phyloP scores from a whole-genome alignment of 1,140 invertebrate genomes.

The Oppia nitens region DNA sequence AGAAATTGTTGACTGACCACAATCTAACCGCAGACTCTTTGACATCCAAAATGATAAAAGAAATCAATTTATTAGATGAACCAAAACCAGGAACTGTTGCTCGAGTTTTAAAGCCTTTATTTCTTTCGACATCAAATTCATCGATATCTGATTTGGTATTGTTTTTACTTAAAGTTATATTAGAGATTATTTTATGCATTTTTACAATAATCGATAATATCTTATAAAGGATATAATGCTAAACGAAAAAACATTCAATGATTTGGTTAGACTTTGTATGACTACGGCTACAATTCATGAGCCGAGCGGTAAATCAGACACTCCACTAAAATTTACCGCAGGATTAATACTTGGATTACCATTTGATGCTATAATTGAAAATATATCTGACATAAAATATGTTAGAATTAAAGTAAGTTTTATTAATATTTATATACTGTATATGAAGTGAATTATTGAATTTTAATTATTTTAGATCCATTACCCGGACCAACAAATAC shows the following conservation, averaged over 20 bases:
- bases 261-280: conserved; percentile 14
- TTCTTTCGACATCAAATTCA: conserved; percentile 34
- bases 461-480: conserved; percentile 40
- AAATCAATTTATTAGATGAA: conserved; percentile 55
- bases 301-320: conserved; percentile 61
- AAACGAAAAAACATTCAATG: conserved; percentile 3
- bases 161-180: too few species aligned
- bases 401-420: conserved; percentile 52
- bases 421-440: background rate
- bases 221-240: conserved; percentile 8
- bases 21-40: conserved; percentile 51
- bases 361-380: conserved; percentile 64
- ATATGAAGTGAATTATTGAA: too few species aligned
- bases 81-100: conserved; percentile 67
- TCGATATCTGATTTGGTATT: conserved; percentile 37
- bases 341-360: conserved; percentile 69
- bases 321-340: conserved; percentile 76
- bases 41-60: conserved; percentile 54
- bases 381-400: conserved; percentile 50
- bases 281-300: conserved; percentile 65
- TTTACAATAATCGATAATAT: background rate
- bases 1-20: conserved; percentile 28
- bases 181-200: background rate
- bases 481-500: conserved; percentile 76
- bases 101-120: conserved; percentile 56